These are phyloP conservation scores for Molothrus aeneus DNA, from an alignment of 2,797 vertebrate genomes.

Conservation along the genomic window DNA sequence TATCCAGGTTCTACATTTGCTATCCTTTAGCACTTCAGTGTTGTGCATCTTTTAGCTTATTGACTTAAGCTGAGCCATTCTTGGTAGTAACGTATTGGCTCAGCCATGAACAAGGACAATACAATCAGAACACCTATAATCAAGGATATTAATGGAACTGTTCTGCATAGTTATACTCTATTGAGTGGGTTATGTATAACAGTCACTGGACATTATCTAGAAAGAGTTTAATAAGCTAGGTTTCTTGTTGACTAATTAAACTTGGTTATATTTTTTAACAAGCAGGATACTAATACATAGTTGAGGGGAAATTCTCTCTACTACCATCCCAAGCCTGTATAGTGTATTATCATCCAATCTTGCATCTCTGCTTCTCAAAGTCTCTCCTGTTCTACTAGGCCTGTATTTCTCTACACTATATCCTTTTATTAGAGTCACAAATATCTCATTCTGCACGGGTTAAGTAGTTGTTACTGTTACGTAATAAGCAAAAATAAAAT, in stretches of 20 bases:
- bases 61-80: background rate
- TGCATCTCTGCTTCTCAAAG: background rate
- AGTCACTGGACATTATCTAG: background rate
- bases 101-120: background rate
- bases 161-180: background rate
- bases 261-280: background rate
- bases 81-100: background rate
- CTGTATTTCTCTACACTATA: background rate
- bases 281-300: background rate
- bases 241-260: background rate
- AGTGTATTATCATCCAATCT: background rate
- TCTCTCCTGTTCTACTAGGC: background rate
- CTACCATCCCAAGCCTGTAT: background rate
- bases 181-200: background rate
- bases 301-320: background rate
- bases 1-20: background rate
- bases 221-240: background rate
- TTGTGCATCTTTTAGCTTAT: background rate
- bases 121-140: background rate
- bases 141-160: background rate
- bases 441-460: background rate
- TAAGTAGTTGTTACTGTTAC: background rate
- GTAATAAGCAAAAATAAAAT: background rate
- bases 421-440: background rate
- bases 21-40: background rate